Conservation (phyloP, 2,888 invertebrate species). For the Mimas tiliae region DNA sequence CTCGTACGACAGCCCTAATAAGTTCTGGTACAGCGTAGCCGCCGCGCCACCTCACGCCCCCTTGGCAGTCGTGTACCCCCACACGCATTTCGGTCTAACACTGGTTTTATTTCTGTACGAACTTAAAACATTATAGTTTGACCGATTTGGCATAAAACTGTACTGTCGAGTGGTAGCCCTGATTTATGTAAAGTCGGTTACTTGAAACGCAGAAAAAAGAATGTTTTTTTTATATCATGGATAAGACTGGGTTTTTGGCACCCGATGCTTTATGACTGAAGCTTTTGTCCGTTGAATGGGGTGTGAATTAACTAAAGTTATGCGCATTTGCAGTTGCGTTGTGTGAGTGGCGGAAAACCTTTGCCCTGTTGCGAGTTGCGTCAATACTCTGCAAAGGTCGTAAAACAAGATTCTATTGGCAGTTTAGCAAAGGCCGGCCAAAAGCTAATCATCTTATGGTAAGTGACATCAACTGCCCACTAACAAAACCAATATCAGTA, state of each 20-base stretch:
- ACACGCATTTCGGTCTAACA: constrained; percentile 23
- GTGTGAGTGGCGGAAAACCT: too few species aligned
- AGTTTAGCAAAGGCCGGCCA: too few species aligned
- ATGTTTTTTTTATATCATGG: constrained; percentile 19
- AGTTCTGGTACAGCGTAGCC: constrained; percentile 8
- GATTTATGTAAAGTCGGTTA: constrained; percentile 35
- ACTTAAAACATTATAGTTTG: constrained; percentile 48
- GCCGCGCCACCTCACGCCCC: neutral
- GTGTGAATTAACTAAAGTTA: neutral
- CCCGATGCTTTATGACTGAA: constrained; percentile 9
- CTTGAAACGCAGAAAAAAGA: constrained; percentile 19
- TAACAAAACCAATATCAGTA: too few species aligned
- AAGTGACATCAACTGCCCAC: too few species aligned
- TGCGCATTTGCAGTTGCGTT: neutral
- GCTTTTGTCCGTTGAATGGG: neutral
- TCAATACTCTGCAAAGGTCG: neutral
- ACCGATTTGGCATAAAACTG: constrained; percentile 57
- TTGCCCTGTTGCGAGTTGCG: neutral
- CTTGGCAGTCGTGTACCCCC: constrained; percentile 25
- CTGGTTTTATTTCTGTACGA: constrained; percentile 38
- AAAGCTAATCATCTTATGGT: too few species aligned
- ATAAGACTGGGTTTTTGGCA: constrained; percentile 25
- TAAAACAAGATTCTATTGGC: too few species aligned
- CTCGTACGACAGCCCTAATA: constrained; percentile 20
- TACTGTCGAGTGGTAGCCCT: constrained; percentile 39